These are phyloP conservation scores for Crotalus horridus DNA, from an alignment of 2,113 vertebrate genomes.

Conservation along the genomic window DNA sequence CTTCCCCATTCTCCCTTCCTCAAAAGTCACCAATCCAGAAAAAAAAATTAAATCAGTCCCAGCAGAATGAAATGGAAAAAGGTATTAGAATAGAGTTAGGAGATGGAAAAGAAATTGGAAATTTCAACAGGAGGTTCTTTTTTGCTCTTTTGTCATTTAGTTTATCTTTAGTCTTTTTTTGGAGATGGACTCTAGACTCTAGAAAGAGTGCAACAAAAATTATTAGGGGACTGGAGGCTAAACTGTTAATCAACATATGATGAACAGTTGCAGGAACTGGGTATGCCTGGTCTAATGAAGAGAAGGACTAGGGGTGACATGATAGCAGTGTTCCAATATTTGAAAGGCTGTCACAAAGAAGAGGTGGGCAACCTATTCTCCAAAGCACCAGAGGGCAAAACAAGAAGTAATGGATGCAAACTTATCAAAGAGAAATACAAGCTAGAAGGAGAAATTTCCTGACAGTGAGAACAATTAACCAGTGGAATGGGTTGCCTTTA, in stretches of 20 bases:
- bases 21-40: neutral
- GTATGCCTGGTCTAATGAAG: neutral
- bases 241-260: neutral
- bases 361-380: neutral
- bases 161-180: neutral
- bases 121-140: neutral
- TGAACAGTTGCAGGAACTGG: neutral
- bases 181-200: neutral
- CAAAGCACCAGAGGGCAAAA: neutral
- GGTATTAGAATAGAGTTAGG: neutral
- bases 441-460: neutral
- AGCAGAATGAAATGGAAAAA: neutral
- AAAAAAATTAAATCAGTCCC: neutral
- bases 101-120: neutral
- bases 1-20: neutral
- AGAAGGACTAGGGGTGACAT: neutral
- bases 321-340: neutral
- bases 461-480: neutral
- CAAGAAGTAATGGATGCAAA: neutral
- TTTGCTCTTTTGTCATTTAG: neutral
- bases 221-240: neutral
- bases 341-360: neutral
- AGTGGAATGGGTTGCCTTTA: neutral
- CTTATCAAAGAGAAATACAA: neutral
- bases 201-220: neutral